Evolutionary conservation across 2,113 vertebrate species (phyloP).

Genomic region (Anser cygnoides): DNA sequence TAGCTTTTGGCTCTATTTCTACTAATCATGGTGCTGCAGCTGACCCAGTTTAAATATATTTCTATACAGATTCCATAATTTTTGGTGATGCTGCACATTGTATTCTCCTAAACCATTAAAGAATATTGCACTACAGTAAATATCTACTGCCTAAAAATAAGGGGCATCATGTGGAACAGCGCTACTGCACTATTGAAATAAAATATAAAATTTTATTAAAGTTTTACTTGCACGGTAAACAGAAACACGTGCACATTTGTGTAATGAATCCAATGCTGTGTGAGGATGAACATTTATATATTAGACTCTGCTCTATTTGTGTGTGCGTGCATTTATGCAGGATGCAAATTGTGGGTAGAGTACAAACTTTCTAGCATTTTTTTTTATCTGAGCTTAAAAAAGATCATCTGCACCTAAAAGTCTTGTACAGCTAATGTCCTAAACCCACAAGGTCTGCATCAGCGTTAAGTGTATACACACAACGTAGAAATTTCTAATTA

Average conservation of each 20-base stretch:
- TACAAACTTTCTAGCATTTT: not conserved
- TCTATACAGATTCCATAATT: constrained; percentile 31
- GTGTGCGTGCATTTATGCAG: not conserved
- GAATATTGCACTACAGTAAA: constrained; percentile 16
- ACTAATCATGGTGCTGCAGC: constrained; percentile 42
- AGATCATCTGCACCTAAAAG: not conserved
- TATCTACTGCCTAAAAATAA: constrained; percentile 28
- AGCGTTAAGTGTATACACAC: not conserved
- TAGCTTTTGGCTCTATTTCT: constrained; percentile 52
- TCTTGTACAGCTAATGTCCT: not conserved
- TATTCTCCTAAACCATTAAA: constrained; percentile 36
- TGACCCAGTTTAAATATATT: constrained; percentile 54
- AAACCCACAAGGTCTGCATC: not conserved
- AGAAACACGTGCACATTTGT: not conserved
- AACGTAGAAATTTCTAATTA: not conserved
- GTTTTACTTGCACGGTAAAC: not conserved
- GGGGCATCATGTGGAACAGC: not conserved
- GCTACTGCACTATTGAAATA: not conserved
- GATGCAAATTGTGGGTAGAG: not conserved
- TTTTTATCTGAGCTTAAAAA: not conserved
- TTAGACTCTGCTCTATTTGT: not conserved
- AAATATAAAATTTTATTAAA: not conserved
- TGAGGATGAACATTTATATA: not conserved
- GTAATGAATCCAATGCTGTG: not conserved
- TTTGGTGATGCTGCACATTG: constrained; percentile 39